phyloP scores from a whole-genome alignment of 2,888 invertebrate genomes.

The Eurytoma adleriae region DNA sequence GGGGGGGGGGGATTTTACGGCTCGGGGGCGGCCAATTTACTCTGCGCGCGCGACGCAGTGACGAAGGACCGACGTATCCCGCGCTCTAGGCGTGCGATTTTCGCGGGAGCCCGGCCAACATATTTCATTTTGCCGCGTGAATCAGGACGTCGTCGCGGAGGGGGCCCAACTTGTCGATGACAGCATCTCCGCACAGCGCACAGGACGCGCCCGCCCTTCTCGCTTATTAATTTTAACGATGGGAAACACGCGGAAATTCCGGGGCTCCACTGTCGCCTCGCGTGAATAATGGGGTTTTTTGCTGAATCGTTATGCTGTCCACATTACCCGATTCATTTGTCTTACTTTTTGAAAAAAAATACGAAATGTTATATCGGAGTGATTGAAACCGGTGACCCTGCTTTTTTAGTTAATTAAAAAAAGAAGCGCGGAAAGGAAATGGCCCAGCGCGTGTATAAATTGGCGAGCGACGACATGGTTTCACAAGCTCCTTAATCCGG shows the following conservation, averaged over 20 bases:
- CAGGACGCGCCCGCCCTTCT: not conserved
- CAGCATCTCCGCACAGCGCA: conserved; percentile 11
- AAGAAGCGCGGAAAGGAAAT: too few species aligned
- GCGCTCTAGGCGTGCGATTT: too few species aligned
- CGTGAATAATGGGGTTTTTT: conserved; percentile 26
- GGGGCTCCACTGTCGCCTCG: not conserved
- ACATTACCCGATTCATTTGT: too few species aligned
- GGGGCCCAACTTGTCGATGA: conserved; percentile 27
- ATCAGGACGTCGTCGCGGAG: not conserved
- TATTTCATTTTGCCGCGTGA: conserved; percentile 43
- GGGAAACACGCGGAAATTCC: not conserved
- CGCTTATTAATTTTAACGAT: conserved; percentile 52
- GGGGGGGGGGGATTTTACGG: conserved; percentile 35
- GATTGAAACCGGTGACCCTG: too few species aligned
- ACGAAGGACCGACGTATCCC: conserved; percentile 56
- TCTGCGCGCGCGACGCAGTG: conserved; percentile 62
- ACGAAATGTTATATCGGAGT: too few species aligned
- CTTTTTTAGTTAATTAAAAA: too few species aligned
- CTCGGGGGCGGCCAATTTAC: conserved; percentile 64
- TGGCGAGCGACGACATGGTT: conserved; percentile 16
- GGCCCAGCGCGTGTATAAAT: conserved; percentile 1
- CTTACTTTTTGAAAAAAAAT: too few species aligned
- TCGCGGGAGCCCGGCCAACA: conserved; percentile 4
- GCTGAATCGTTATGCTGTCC: too few species aligned
- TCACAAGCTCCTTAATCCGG: conserved; percentile 47